phyloP scores from a whole-genome alignment of 2,888 invertebrate species.

The Limnephilus marmoratus region DNA sequence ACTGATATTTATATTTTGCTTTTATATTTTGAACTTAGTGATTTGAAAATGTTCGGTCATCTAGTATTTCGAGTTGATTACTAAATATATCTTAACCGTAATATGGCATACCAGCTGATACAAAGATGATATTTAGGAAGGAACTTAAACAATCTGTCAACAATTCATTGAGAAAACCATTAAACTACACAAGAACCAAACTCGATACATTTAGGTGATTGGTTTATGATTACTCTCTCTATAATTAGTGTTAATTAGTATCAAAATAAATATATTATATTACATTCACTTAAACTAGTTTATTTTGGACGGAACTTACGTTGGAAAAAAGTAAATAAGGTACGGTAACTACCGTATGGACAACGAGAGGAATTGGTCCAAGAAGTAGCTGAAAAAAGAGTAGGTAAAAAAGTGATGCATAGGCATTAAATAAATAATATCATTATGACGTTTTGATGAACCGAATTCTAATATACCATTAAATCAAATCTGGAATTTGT shows the following conservation, averaged over 20 bases:
- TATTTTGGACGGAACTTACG: not conserved
- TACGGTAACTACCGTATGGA: not conserved
- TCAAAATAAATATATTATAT: too few relatives aligned
- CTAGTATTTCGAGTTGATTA: not conserved
- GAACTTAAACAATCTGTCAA: too few relatives aligned
- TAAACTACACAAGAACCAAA: too few relatives aligned
- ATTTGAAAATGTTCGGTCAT: not conserved
- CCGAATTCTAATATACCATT: not conserved
- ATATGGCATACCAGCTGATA: too few relatives aligned
- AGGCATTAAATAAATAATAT: too few relatives aligned
- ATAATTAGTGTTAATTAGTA: too few relatives aligned
- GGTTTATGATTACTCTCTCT: too few relatives aligned
- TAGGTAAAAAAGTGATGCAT: not conserved
- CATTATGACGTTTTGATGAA: not conserved
- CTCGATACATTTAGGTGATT: too few relatives aligned
- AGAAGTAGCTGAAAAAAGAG: not conserved
- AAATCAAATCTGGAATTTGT: not conserved
- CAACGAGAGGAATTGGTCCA: not conserved
- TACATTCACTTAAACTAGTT: not conserved
- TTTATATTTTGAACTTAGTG: not conserved
- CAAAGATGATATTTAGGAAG: too few relatives aligned
- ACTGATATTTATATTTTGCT: not conserved
- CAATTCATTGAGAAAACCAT: too few relatives aligned
- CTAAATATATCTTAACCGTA: not conserved
- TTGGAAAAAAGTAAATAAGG: not conserved